A percentile compares a stretch with the other conserved stretches of the same genome.
Evolutionary conservation across 2,797 vertebrate genomes (phyloP).

Genomic region (Cyclura pinguis): DNA sequence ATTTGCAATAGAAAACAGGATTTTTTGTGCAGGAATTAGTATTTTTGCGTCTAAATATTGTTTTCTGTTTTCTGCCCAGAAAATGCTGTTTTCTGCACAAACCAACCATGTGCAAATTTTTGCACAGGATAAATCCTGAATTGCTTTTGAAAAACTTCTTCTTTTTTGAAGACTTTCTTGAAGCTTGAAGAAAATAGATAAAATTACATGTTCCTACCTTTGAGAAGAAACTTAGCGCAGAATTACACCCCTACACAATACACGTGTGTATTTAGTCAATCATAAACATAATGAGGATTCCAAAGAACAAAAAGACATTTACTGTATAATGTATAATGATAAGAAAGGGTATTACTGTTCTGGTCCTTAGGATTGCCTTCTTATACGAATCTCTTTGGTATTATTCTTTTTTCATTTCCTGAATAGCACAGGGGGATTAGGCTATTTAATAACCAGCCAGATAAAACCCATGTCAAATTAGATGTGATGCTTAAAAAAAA

Average conservation of each 20-base stretch:
- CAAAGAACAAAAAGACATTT: background rate
- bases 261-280: background rate
- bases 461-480: background rate
- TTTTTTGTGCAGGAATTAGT: too few relatives aligned
- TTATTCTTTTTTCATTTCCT: background rate
- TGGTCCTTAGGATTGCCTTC: background rate
- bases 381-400: background rate
- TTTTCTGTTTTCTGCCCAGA: too few relatives aligned
- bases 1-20: too few relatives aligned
- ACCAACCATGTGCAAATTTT: too few relatives aligned
- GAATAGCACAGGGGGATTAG: background rate
- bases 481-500: background rate
- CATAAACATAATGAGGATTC: background rate
- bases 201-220: too few relatives aligned
- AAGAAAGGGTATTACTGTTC: background rate
- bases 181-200: too few relatives aligned
- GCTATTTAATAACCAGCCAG: background rate
- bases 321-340: background rate
- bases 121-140: too few relatives aligned
- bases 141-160: too few relatives aligned
- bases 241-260: too few relatives aligned
- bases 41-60: too few relatives aligned
- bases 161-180: too few relatives aligned
- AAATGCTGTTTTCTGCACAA: too few relatives aligned
- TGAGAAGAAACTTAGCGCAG: background rate